Conservation (phyloP, 2,113 vertebrate genomes). For the Rhea pennata region DNA sequence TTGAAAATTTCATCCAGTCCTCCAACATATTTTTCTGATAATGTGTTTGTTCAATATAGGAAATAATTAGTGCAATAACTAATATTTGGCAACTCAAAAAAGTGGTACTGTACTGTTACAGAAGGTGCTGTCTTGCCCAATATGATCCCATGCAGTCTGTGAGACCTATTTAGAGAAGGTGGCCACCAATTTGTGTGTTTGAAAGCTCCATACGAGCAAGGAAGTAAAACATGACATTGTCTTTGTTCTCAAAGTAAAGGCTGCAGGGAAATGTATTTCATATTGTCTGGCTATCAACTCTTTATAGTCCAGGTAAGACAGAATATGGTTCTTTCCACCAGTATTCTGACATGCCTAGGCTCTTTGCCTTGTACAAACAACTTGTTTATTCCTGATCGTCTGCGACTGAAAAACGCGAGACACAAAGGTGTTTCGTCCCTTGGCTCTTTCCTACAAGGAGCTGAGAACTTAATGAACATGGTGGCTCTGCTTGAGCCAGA, state of each 20-base stretch:
- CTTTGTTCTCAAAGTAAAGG: not conserved
- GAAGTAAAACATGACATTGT: not conserved
- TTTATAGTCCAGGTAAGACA: not conserved
- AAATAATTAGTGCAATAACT: not conserved
- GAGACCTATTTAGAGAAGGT: not conserved
- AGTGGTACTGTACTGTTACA: not conserved
- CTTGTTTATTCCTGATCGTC: not conserved
- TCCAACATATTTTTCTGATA: not conserved
- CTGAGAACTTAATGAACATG: not conserved
- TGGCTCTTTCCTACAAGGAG: not conserved
- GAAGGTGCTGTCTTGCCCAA: not conserved
- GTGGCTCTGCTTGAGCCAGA: not conserved
- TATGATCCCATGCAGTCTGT: not conserved
- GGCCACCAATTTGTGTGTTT: not conserved
- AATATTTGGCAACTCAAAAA: not conserved
- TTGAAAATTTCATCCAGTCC: not conserved
- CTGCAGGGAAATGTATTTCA: not conserved
- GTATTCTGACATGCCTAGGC: not conserved
- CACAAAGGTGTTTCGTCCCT: not conserved
- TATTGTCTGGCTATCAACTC: not conserved
- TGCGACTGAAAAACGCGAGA: not conserved
- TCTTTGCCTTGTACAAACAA: not conserved
- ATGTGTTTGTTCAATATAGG: not conserved
- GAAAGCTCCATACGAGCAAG: not conserved
- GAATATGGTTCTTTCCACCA: not conserved